Percentiles rank a stretch among this genome's conserved stretches.
Conservation (phyloP, 1,140 invertebrate genomes). For the Limonius californicus region DNA sequence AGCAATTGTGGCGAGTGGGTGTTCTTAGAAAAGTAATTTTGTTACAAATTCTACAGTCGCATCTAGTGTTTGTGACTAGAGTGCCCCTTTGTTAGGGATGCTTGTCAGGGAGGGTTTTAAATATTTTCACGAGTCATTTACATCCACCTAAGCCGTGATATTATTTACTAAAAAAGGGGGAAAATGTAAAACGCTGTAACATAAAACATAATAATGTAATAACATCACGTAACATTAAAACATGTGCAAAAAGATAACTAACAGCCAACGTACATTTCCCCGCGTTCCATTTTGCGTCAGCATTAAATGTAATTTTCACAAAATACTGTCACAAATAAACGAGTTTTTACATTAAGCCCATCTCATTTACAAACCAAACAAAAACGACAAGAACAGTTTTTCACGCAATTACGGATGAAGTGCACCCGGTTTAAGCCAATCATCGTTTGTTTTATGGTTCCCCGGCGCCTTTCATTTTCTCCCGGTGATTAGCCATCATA, state of each 20-base stretch:
- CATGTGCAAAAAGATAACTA: not conserved
- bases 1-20: too few relatives aligned
- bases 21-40: too few relatives aligned
- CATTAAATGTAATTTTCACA: constrained; percentile 5
- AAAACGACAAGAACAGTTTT: constrained; percentile 7
- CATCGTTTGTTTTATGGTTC: constrained; percentile 12
- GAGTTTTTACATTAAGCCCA: constrained; percentile 8
- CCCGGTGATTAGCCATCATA: constrained; percentile 5
- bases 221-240: not conserved
- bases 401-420: constrained; percentile 12
- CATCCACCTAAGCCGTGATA: too few relatives aligned
- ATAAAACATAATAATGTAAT: too few relatives aligned
- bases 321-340: constrained; percentile 12
- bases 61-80: too few relatives aligned
- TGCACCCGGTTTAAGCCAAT: constrained; percentile 13
- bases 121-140: too few relatives aligned
- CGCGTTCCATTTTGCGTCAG: not conserved
- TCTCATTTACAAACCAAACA: constrained; percentile 12
- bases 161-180: too few relatives aligned
- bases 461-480: constrained; percentile 5
- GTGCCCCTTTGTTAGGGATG: too few relatives aligned
- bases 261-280: not conserved
- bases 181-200: too few relatives aligned
- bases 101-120: too few relatives aligned
- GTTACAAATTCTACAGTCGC: too few relatives aligned